Conservation (phyloP, 2,888 invertebrate species). For the Steinernema carpocapsae region DNA sequence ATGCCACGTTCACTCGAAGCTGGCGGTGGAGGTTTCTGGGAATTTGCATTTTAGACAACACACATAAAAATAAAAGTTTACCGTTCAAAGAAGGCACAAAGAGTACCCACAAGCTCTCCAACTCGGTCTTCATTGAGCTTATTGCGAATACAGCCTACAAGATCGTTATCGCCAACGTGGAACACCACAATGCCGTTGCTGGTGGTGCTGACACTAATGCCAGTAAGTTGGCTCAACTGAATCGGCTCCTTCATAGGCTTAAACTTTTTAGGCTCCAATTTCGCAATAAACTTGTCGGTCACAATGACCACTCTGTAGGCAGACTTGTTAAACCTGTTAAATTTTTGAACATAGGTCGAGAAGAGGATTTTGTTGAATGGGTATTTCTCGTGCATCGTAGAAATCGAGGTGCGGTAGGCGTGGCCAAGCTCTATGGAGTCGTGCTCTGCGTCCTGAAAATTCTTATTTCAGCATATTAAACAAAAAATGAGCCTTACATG, state of each 20-base stretch:
- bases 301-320: slow-evolving; percentile 70
- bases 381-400: slow-evolving; percentile 48
- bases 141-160: slow-evolving; percentile 70
- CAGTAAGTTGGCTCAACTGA: slow-evolving; percentile 64
- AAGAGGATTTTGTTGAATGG: slow-evolving; percentile 57
- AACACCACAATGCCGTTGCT: slow-evolving; percentile 71
- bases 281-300: slow-evolving; percentile 72
- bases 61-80: slow-evolving; percentile 44
- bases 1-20: slow-evolving; percentile 67
- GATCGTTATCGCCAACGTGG: slow-evolving; percentile 71
- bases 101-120: slow-evolving; percentile 71
- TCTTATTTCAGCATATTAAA: not conserved
- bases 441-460: slow-evolving; percentile 37
- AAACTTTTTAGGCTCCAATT: slow-evolving; percentile 71
- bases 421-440: slow-evolving; percentile 36
- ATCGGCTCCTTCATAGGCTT: slow-evolving; percentile 70
- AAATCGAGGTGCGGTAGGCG: slow-evolving; percentile 50
- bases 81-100: slow-evolving; percentile 69
- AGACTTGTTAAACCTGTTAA: slow-evolving; percentile 71
- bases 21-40: slow-evolving; percentile 37
- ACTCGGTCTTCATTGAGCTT: slow-evolving; percentile 69
- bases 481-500: too few species aligned
- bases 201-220: slow-evolving; percentile 70
- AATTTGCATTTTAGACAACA: not conserved
- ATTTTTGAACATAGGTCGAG: slow-evolving; percentile 66